A percentile compares a stretch with the other conserved stretches of the same genome.
Evolutionary conservation across 1,140 invertebrate species (phyloP).

Genomic region (Bombus balteatus): DNA sequence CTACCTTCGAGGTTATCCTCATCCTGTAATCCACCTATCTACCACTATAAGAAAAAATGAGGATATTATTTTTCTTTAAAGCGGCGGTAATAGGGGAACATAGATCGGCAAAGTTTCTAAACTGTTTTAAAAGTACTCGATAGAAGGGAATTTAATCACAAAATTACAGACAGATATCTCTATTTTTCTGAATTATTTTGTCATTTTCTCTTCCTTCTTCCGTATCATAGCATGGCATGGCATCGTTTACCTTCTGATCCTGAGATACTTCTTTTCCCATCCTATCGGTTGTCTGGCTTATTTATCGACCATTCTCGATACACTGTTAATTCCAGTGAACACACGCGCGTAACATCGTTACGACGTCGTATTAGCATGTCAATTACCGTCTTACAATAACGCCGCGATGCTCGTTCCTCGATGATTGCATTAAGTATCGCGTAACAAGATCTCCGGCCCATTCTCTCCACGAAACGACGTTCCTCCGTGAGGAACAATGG

Average conservation of each 20-base stretch:
- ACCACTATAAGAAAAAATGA: not conserved
- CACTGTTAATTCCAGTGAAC: conserved; percentile 7
- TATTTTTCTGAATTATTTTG: too few species aligned
- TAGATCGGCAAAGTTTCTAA: not conserved
- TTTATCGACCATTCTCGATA: not conserved
- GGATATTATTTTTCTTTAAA: not conserved
- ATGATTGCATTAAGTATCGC: conserved; percentile 17
- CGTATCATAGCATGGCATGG: not conserved
- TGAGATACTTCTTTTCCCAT: not conserved
- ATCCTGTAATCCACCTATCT: not conserved
- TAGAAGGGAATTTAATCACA: too few species aligned
- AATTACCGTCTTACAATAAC: conserved; percentile 7
- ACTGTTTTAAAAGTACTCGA: too few species aligned
- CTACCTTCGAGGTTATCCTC: not conserved
- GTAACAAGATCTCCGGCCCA: conserved; percentile 9
- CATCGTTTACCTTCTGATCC: not conserved
- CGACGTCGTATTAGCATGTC: conserved; percentile 3
- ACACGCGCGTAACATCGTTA: not conserved
- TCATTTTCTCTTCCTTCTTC: too few species aligned
- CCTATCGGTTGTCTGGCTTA: not conserved
- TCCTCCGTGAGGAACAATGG: not conserved
- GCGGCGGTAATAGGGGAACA: not conserved
- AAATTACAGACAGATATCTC: too few species aligned
- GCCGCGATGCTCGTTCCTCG: not conserved
- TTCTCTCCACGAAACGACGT: not conserved